phyloP scores from a whole-genome alignment of 2,797 vertebrate species.

The Hafferia zeledoni region DNA sequence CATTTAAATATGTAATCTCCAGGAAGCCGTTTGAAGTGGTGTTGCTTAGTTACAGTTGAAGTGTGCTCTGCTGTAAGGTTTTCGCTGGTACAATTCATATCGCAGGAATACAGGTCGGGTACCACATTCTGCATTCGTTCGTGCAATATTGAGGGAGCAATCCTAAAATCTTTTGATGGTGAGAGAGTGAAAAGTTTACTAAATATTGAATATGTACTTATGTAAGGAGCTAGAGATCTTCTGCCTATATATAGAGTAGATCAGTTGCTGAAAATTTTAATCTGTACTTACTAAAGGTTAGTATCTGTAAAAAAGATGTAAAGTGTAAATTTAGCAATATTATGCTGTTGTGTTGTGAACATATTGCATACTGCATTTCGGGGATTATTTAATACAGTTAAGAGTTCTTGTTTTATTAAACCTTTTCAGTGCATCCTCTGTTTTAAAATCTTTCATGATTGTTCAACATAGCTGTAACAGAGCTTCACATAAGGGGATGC shows the following conservation, averaged over 20 bases:
- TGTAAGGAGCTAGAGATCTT: constrained; percentile 16
- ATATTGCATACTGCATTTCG: background rate
- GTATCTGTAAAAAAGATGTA: background rate
- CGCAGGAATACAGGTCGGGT: constrained; percentile 8
- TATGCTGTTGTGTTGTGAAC: background rate
- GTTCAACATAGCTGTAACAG: constrained; percentile 9
- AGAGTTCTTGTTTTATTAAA: constrained; percentile 58
- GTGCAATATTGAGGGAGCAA: background rate
- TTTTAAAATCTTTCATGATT: constrained; percentile 62
- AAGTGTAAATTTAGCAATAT: background rate
- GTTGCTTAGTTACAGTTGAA: constrained; percentile 70
- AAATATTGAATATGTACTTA: constrained; percentile 12
- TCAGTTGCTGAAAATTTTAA: constrained; percentile 16
- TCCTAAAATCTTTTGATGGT: background rate
- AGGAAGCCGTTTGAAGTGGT: constrained; percentile 46
- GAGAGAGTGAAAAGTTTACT: constrained; percentile 37
- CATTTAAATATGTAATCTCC: constrained; percentile 60
- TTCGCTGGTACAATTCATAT: constrained; percentile 13
- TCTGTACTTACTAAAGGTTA: constrained; percentile 33
- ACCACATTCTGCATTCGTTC: constrained; percentile 25
- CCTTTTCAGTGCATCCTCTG: constrained; percentile 43
- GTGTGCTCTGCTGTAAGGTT: constrained; percentile 42
- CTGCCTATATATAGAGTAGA: background rate
- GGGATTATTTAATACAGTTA: background rate
- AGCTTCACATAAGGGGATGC: background rate